Evolutionary conservation across 2,113 vertebrate species (phyloP).

Genomic region (Ptilonorhynchus violaceus): DNA sequence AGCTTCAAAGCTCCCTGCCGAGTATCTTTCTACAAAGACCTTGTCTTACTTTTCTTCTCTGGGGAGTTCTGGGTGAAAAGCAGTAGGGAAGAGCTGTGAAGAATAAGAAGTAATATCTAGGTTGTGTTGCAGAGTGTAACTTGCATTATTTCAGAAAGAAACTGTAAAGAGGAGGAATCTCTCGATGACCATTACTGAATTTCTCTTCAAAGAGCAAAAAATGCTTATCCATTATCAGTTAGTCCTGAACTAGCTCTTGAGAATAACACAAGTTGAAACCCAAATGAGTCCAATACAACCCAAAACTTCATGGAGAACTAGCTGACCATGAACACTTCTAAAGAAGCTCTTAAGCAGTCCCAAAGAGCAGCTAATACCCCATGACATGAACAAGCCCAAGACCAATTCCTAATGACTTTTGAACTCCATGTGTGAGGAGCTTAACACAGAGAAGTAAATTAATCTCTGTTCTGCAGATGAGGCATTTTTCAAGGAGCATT

Average conservation of each 20-base stretch:
- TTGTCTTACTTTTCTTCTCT: background rate
- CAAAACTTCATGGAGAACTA: background rate
- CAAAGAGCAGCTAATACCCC: background rate
- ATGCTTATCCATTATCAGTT: background rate
- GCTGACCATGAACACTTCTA: background rate
- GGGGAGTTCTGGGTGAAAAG: background rate
- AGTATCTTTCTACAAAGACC: background rate
- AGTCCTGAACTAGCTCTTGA: background rate
- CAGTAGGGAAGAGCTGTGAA: background rate
- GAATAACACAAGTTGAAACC: background rate
- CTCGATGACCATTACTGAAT: background rate
- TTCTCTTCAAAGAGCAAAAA: background rate
- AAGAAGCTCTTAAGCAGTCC: background rate
- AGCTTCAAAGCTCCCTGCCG: background rate
- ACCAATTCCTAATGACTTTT: background rate
- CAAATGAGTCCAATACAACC: background rate
- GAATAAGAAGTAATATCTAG: background rate
- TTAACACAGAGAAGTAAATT: background rate
- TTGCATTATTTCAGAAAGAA: background rate
- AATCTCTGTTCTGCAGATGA: background rate
- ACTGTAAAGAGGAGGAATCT: background rate
- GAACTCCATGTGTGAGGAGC: background rate
- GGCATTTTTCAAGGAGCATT: background rate
- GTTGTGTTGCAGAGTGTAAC: background rate
- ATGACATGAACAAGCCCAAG: background rate